Percentiles rank a stretch among this genome's conserved stretches.
Conservation (phyloP, 2,888 invertebrate genomes). For the Argyresthia albistria region DNA sequence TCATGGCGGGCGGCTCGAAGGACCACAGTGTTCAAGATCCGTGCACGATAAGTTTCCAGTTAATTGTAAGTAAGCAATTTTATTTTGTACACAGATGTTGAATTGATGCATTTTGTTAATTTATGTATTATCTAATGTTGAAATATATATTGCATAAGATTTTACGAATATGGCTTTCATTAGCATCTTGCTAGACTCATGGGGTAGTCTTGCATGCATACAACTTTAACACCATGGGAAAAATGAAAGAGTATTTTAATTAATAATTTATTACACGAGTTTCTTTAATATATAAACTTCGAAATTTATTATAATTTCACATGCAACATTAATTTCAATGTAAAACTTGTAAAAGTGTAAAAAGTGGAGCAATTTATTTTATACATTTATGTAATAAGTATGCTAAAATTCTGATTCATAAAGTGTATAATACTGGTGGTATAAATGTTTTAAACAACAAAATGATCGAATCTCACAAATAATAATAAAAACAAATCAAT, state of each 20-base stretch:
- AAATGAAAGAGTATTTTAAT: slow-evolving; percentile 8
- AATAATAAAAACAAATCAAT: not conserved
- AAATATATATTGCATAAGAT: slow-evolving; percentile 45
- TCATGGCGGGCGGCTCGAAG: no score
- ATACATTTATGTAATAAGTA: not conserved
- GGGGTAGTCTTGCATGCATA: no score
- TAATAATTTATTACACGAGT: slow-evolving; percentile 3
- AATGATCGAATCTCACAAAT: not conserved
- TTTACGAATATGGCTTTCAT: slow-evolving; percentile 13
- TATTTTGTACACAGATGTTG: slow-evolving; percentile 28
- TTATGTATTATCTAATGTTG: slow-evolving; percentile 43
- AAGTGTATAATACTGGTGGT: not conserved
- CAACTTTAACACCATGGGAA: slow-evolving; percentile 9
- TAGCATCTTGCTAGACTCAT: no score
- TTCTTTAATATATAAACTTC: slow-evolving; percentile 41
- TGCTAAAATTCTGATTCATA: slow-evolving; percentile 8
- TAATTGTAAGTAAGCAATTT: slow-evolving; percentile 24
- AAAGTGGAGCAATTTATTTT: not conserved
- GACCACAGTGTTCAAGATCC: no score
- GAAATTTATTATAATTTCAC: slow-evolving; percentile 37
- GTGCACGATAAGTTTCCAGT: slow-evolving; percentile 9
- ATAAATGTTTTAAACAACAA: not conserved
- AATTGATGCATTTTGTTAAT: slow-evolving; percentile 48
- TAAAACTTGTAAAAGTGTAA: slow-evolving; percentile 20
- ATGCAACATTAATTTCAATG: slow-evolving; percentile 17